Evolutionary conservation across 1,140 invertebrate species (phyloP).

Genomic region (Diploscapter pachys): DNA sequence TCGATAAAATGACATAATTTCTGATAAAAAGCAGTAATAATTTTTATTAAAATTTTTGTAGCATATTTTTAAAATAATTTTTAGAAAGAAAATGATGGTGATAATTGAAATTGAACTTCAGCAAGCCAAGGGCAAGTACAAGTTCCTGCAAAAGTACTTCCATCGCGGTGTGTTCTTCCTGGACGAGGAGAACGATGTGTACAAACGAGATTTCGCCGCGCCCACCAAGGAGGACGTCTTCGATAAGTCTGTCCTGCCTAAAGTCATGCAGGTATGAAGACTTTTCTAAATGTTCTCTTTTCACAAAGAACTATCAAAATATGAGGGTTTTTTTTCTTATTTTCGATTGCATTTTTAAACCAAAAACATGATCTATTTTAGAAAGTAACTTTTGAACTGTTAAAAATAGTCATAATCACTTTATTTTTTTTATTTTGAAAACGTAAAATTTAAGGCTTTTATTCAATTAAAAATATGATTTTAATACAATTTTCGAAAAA

Average conservation of each 20-base stretch:
- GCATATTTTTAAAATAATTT: too few species aligned
- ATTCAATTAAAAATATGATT: too few species aligned
- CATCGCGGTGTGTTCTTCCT: slow-evolving; percentile 97
- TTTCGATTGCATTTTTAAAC: not conserved
- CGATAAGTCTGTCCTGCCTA: slow-evolving; percentile 94
- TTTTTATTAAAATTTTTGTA: too few species aligned
- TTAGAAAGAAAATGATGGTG: too few species aligned
- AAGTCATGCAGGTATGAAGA: slow-evolving; percentile 85
- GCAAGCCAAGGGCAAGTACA: slow-evolving; percentile 88
- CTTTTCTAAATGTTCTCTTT: too few species aligned
- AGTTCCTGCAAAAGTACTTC: slow-evolving; percentile 98
- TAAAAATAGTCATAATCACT: not conserved
- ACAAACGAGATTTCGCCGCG: slow-evolving; percentile 90
- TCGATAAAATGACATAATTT: too few species aligned
- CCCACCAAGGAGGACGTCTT: slow-evolving; percentile 98
- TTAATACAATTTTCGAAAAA: too few species aligned
- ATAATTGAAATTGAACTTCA: not conserved
- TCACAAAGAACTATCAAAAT: too few species aligned
- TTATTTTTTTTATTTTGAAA: not conserved
- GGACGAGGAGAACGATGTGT: slow-evolving; percentile 81
- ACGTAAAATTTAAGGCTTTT: too few species aligned
- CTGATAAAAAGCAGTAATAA: too few species aligned
- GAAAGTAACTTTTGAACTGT: too few species aligned
- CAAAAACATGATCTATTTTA: not conserved
- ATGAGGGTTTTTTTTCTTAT: slow-evolving; percentile 19